phyloP scores from a whole-genome alignment of 2,797 vertebrate genomes.

The Lophura swinhoii region DNA sequence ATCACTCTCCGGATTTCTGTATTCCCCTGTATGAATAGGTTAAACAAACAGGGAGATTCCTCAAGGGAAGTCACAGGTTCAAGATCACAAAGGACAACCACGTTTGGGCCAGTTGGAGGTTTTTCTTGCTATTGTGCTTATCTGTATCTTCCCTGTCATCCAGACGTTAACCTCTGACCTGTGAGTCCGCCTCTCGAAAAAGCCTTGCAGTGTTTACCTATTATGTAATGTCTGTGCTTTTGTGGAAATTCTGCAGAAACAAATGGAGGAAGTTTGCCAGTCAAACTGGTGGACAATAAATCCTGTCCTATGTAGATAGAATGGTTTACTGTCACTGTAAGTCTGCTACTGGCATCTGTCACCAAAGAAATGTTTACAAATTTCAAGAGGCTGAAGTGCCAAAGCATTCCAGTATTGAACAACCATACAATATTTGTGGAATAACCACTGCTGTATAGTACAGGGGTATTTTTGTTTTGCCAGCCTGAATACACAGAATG shows the following conservation, averaged over 20 bases:
- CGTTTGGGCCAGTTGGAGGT: not conserved
- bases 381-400: slow-evolving; percentile 42
- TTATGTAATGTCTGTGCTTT: slow-evolving; percentile 83
- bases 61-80: slow-evolving; percentile 64
- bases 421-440: slow-evolving; percentile 43
- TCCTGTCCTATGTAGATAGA: slow-evolving; percentile 73
- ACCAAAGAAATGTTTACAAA: slow-evolving; percentile 56
- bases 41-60: slow-evolving; percentile 63
- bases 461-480: slow-evolving; percentile 37
- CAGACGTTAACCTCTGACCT: slow-evolving; percentile 73
- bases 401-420: slow-evolving; percentile 37
- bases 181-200: slow-evolving; percentile 42
- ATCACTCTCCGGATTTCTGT: not conserved
- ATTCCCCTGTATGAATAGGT: slow-evolving; percentile 14
- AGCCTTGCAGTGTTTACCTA: slow-evolving; percentile 72
- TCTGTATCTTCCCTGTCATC: slow-evolving; percentile 72
- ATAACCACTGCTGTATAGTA: slow-evolving; percentile 2
- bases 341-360: slow-evolving; percentile 61
- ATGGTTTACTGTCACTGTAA: slow-evolving; percentile 69
- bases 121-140: slow-evolving; percentile 68
- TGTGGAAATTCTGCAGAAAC: slow-evolving; percentile 79
- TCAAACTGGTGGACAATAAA: slow-evolving; percentile 78
- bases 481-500: slow-evolving; percentile 54
- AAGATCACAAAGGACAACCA: slow-evolving; percentile 46
- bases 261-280: slow-evolving; percentile 83